A percentile compares a stretch with the other conserved stretches of the same genome.
These are phyloP conservation scores for Numida meleagris DNA, from an alignment of 2,113 vertebrate genomes.

Conservation along the genomic window DNA sequence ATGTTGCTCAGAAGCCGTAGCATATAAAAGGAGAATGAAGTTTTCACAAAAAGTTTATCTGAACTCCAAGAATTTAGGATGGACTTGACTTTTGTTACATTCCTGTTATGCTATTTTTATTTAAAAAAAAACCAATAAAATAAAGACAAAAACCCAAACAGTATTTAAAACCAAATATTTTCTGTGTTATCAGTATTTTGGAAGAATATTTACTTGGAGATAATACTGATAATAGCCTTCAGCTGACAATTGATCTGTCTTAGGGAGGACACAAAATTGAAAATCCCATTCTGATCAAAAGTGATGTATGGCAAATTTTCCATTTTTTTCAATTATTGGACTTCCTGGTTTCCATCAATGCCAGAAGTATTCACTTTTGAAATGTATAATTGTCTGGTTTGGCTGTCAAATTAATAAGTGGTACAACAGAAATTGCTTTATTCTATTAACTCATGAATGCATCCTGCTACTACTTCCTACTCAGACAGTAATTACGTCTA, in stretches of 20 bases:
- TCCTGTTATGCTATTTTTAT: neutral
- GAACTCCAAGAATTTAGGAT: neutral
- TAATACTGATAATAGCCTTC: neutral
- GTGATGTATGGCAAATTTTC: neutral
- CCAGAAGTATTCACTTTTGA: neutral
- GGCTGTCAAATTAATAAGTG: neutral
- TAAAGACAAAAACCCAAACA: neutral
- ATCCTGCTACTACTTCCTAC: neutral
- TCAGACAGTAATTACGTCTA: neutral
- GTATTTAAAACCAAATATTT: neutral
- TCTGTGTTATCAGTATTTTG: neutral
- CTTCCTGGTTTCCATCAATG: neutral
- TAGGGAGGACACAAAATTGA: neutral
- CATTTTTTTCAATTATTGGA: accelerated
- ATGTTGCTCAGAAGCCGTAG: neutral
- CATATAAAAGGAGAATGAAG: neutral
- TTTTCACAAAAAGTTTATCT: neutral
- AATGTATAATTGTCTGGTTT: neutral
- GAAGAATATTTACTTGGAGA: neutral
- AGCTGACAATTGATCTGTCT: neutral
- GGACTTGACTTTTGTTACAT: neutral
- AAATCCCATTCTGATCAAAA: neutral
- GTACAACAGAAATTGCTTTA: neutral
- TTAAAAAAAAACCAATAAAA: neutral
- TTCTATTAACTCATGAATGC: neutral